These are phyloP conservation scores for Zoanthus sansibaricus DNA, from an alignment of 92 coral and sea anemone species.

Conservation along the genomic window DNA sequence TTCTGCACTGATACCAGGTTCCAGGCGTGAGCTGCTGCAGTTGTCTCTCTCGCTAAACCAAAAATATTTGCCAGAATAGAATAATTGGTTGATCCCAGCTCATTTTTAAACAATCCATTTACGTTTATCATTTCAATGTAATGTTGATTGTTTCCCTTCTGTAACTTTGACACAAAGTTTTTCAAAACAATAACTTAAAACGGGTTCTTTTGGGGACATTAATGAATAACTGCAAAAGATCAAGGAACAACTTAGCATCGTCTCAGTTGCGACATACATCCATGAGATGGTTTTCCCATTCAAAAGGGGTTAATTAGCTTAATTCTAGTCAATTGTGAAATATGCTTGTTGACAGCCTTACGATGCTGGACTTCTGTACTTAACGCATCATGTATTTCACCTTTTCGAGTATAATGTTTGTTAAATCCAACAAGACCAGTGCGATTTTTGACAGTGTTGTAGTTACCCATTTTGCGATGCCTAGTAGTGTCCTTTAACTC, in stretches of 20 bases:
- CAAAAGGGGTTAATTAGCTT: slow-evolving; percentile 49
- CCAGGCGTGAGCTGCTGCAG: slow-evolving; percentile 53
- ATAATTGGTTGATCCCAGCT: slow-evolving; percentile 66
- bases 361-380: slow-evolving; percentile 21
- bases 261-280: slow-evolving; percentile 35
- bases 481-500: neutral
- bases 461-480: neutral
- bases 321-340: slow-evolving; percentile 19
- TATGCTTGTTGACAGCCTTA: slow-evolving; percentile 25
- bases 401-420: slow-evolving; percentile 30
- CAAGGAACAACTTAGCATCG: slow-evolving; percentile 46
- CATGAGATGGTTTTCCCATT: neutral
- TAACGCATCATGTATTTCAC: slow-evolving; percentile 29
- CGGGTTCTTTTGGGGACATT: slow-evolving; percentile 45
- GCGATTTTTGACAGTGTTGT: neutral
- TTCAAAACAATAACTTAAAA: slow-evolving; percentile 52
- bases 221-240: slow-evolving; percentile 31
- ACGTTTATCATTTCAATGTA: slow-evolving; percentile 56
- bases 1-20: slow-evolving; percentile 48
- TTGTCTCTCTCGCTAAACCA: slow-evolving; percentile 50
- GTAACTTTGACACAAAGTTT: slow-evolving; percentile 53
- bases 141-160: slow-evolving; percentile 47
- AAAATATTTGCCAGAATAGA: slow-evolving; percentile 46
- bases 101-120: slow-evolving; percentile 66
- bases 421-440: slow-evolving; percentile 46